These are phyloP conservation scores for Aricia agestis DNA, from an alignment of 1,140 invertebrate genomes.

Conservation along the genomic window DNA sequence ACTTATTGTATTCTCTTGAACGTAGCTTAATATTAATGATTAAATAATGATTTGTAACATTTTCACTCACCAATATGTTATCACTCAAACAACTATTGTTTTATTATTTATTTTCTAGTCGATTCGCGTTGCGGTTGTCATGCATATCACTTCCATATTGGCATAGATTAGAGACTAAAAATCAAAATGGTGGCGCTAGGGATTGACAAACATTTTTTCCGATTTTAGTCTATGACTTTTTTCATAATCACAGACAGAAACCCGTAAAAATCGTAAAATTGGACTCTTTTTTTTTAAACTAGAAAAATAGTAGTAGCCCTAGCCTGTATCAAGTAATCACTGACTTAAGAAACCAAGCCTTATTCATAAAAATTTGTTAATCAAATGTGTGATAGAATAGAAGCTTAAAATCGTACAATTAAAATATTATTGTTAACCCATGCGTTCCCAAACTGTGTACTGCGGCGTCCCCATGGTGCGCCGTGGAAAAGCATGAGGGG, in stretches of 20 bases:
- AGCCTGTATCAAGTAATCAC: no score
- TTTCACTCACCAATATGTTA: slow-evolving; percentile 53
- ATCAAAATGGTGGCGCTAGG: slow-evolving; percentile 21
- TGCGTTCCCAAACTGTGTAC: no score
- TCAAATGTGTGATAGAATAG: no score
- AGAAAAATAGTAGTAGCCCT: no score
- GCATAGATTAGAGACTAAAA: slow-evolving; percentile 47
- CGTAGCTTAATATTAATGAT: background rate
- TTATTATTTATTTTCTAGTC: slow-evolving; percentile 68
- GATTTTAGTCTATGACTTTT: background rate
- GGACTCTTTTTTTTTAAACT: no score
- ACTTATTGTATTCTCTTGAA: slow-evolving; percentile 15
- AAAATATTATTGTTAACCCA: no score
- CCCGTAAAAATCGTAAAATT: no score
- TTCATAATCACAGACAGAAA: background rate
- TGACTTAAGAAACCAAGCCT: no score
- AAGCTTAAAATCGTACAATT: no score
- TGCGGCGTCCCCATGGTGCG: no score
- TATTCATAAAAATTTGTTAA: no score
- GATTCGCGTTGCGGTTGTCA: slow-evolving; percentile 62
- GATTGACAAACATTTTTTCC: slow-evolving; percentile 19
- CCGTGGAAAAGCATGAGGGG: no score
- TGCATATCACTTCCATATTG: slow-evolving; percentile 70
- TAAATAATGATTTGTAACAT: slow-evolving; percentile 9
- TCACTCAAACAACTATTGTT: slow-evolving; percentile 49